Base-by-base conservation (phyloP, 2,888 invertebrate genomes). In the Zygothrica quintamaculata region DNA sequence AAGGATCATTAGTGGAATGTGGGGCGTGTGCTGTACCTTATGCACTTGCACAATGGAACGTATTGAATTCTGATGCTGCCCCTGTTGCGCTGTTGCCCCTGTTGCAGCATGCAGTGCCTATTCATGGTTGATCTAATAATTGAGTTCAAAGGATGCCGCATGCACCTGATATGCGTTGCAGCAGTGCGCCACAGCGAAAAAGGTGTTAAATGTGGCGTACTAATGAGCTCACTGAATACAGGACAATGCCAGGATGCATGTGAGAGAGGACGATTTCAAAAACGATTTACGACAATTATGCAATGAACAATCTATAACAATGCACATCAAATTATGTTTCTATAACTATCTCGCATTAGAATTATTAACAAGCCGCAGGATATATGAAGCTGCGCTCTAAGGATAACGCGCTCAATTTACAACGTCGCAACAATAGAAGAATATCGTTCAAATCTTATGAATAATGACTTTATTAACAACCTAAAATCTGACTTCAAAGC, bases 151-250 rank as follows among this genome's bases (percentile, higher is more conserved):
- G 6, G 47, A 44, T 43, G 60, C 65, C 69, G 51, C 66, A 9
- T 65, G 65, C 60, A 64, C 60, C 78, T 66, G 65, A 62, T 71
- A 50, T 59, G 66, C 48, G 59, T 31, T 1, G 56, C 69, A 62
- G 56, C 69, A 62, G 60, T 53, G 39, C 52, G n/a, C 29, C 29
- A 29, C 29, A 29, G n/a, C n/a, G n/a, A 53, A 62, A 74, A 88
- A 89, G 86, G 89, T 89, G 89, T 88, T 89, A 89, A 89, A 89
- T 89, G 82, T 85, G 89, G 89, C 89, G 89, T 88, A 77, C 84
- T 89, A 89, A 89, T 89, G 82, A 85, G 88, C 88, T 88, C 88
- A 88, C 52, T 58, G 68, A 64, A 60, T 77, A 69, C 39, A 65
- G 61, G 46, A 67, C 67, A 67, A 44, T 36, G 65, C 37, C 36